phyloP scores from a whole-genome alignment of 2,797 vertebrate genomes.

The Rhinichthys osculus region DNA sequence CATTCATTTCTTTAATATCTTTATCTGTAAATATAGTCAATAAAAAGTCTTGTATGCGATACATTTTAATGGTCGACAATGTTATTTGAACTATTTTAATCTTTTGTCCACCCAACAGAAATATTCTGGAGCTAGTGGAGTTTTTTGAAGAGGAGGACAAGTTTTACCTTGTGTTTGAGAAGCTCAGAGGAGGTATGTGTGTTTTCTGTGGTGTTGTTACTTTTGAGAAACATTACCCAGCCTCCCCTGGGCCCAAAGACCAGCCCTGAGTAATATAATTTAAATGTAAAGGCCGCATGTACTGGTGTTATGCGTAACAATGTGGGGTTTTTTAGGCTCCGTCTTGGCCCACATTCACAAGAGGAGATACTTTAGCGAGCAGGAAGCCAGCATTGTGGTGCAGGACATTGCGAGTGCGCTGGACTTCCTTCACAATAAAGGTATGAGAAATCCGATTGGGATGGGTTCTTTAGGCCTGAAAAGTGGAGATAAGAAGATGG shows the following conservation, averaged over 20 bases:
- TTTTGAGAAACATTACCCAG: slow-evolving; percentile 25
- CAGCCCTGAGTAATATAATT: background rate
- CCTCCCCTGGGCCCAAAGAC: slow-evolving; percentile 13
- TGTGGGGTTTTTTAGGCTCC: slow-evolving; percentile 80
- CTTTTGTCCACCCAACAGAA: slow-evolving; percentile 75
- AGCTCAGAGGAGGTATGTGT: slow-evolving; percentile 90
- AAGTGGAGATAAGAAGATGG: background rate
- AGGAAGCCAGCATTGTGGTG: slow-evolving; percentile 95
- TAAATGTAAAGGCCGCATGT: background rate
- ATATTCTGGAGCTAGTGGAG: slow-evolving; percentile 96
- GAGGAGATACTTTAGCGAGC: slow-evolving; percentile 92
- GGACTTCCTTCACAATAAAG: slow-evolving; percentile 98
- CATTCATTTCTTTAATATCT: background rate
- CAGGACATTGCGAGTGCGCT: slow-evolving; percentile 94
- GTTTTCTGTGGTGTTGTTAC: slow-evolving; percentile 23
- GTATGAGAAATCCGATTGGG: slow-evolving; percentile 68
- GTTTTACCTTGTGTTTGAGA: slow-evolving; percentile 98
- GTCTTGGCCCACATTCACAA: slow-evolving; percentile 96
- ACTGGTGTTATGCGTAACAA: background rate
- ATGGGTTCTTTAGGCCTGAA: background rate
- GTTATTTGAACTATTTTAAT: background rate
- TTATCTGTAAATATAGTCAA: background rate
- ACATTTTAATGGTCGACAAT: background rate
- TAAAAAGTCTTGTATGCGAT: background rate
- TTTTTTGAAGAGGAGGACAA: slow-evolving; percentile 98